These are phyloP conservation scores for Poeciliopsis retropinna DNA, from an alignment of 2,113 vertebrate species.

Conservation along the genomic window DNA sequence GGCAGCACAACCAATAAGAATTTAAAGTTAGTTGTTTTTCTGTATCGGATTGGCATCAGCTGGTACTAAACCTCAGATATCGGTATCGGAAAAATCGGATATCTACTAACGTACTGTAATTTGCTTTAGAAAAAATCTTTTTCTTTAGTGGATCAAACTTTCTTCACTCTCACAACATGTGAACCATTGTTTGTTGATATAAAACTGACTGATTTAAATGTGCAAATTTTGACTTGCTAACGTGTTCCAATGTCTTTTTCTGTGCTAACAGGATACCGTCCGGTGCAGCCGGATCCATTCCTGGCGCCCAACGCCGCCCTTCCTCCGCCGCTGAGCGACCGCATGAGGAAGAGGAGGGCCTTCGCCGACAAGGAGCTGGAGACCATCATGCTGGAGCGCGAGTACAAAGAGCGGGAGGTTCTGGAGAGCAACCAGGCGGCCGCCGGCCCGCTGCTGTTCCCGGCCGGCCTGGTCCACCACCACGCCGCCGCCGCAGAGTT, in stretches of 20 bases:
- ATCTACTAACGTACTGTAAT: too few relatives aligned
- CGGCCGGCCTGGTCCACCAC: conserved; percentile 84
- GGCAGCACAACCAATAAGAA: too few relatives aligned
- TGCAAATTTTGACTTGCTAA: too few relatives aligned
- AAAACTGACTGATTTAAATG: too few relatives aligned
- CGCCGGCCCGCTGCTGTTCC: conserved; percentile 85
- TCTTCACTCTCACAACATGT: not conserved
- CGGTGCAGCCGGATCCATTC: conserved; percentile 89
- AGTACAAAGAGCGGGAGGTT: conserved; percentile 96
- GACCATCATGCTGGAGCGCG: conserved; percentile 97
- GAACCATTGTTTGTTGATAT: not conserved
- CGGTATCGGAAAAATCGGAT: too few relatives aligned
- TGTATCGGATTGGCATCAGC: too few relatives aligned
- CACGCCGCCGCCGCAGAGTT: conserved; percentile 88
- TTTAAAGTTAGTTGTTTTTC: too few relatives aligned
- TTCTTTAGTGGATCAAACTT: too few relatives aligned
- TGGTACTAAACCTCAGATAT: too few relatives aligned
- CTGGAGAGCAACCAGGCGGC: conserved; percentile 87
- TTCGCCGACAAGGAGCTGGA: conserved; percentile 99
- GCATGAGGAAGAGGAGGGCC: conserved; percentile 97
- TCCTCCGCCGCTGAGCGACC: conserved; percentile 93
- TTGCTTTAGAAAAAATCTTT: too few relatives aligned
- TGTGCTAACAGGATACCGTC: conserved; percentile 87
- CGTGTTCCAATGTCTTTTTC: conserved; percentile 9
- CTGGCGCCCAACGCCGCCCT: conserved; percentile 84